These are phyloP conservation scores for Epicampocera succincta DNA, from an alignment of 2,888 invertebrate genomes.

Conservation along the genomic window DNA sequence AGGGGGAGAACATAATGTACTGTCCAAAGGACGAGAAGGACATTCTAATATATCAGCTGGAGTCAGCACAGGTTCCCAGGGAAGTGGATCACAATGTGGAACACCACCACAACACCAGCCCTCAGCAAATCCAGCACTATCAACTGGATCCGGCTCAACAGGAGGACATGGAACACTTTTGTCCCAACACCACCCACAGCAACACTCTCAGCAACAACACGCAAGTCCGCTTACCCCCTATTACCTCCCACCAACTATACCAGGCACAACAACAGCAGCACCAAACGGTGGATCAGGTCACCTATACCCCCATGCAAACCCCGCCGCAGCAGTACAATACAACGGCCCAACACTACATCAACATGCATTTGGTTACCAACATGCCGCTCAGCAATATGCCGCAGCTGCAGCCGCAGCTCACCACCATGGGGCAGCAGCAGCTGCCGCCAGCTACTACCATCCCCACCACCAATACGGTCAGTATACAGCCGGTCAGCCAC, in stretches of 20 bases:
- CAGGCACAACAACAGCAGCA: slow-evolving; percentile 74
- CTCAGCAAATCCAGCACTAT: slow-evolving; percentile 52
- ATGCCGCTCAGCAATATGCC: slow-evolving; percentile 73
- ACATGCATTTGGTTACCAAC: slow-evolving; percentile 81
- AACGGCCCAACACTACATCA: slow-evolving; percentile 81
- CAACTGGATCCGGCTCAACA: slow-evolving; percentile 71
- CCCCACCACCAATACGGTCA: slow-evolving; percentile 82
- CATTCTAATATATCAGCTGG: slow-evolving; percentile 24
- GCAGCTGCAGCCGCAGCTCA: slow-evolving; percentile 80
- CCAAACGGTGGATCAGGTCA: slow-evolving; percentile 75
- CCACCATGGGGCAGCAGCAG: slow-evolving; percentile 74
- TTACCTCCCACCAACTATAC: slow-evolving; percentile 77
- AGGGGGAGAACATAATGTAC: slow-evolving; percentile 46
- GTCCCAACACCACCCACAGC: slow-evolving; percentile 73
- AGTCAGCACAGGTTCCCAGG: slow-evolving; percentile 38
- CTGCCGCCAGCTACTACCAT: slow-evolving; percentile 75
- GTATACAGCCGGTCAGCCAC: slow-evolving; percentile 74
- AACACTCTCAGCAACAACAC: slow-evolving; percentile 71
- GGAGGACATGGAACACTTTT: slow-evolving; percentile 64
- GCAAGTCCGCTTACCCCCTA: slow-evolving; percentile 75
- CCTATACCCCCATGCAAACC: slow-evolving; percentile 78
- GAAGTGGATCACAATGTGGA: slow-evolving; percentile 65
- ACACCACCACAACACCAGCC: slow-evolving; percentile 54
- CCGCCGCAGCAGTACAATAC: slow-evolving; percentile 77
- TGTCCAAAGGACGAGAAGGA: slow-evolving; percentile 44